phyloP scores from a whole-genome alignment of 1,140 invertebrate genomes.

The Venturia canescens region DNA sequence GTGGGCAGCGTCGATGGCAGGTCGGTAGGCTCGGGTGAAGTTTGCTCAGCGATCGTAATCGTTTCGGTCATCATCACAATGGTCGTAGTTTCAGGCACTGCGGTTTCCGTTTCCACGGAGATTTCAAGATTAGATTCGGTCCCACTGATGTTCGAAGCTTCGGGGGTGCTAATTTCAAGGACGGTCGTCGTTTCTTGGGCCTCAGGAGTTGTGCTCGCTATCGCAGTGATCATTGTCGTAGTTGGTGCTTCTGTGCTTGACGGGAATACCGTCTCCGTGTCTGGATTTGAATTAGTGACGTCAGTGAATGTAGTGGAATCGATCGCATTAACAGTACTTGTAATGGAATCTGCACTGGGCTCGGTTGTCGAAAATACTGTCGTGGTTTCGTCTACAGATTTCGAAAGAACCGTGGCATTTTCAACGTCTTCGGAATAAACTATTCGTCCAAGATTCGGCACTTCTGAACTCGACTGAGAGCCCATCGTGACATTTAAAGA shows the following conservation, averaged over 20 bases:
- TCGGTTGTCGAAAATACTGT: conserved; percentile 44
- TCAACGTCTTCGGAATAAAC: background rate
- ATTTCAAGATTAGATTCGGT: conserved; percentile 12
- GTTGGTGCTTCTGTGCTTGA: conserved; percentile 20
- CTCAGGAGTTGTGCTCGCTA: background rate
- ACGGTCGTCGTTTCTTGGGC: background rate
- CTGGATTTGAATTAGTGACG: conserved; percentile 3
- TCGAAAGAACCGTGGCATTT: conserved; percentile 10
- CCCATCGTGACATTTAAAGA: background rate
- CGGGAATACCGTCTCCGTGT: background rate
- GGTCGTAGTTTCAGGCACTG: conserved; percentile 17
- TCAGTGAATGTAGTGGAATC: background rate
- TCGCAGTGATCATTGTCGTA: conserved; percentile 4
- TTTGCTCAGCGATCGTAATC: conserved; percentile 11
- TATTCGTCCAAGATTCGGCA: background rate
- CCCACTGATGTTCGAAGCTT: background rate
- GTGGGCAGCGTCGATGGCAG: background rate
- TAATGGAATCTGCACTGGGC: conserved; percentile 32
- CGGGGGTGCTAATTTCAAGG: conserved; percentile 12
- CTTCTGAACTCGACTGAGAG: conserved; percentile 7
- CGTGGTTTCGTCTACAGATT: conserved; percentile 34
- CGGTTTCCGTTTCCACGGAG: background rate
- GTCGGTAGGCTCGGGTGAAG: background rate
- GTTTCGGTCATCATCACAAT: background rate
- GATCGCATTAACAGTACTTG: conserved; percentile 34